Conservation (phyloP, 1,140 invertebrate species). For the Sipha flava region DNA sequence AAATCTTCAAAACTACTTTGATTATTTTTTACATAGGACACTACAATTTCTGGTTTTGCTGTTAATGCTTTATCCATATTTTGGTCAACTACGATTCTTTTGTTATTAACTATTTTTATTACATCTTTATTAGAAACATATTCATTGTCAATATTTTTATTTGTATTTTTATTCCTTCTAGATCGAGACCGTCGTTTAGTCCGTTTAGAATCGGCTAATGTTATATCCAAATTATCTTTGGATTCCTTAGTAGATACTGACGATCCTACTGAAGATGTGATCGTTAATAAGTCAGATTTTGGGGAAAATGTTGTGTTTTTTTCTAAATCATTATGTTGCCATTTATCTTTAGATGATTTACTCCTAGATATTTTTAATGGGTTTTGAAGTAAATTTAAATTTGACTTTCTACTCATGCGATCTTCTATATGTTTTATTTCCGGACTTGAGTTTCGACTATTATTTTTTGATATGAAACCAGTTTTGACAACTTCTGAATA, state of each 20-base stretch:
- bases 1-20: background rate
- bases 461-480: conserved; percentile 39
- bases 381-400: background rate
- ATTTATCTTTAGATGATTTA: background rate
- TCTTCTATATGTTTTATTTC: background rate
- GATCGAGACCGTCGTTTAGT: background rate
- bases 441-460: conserved; percentile 31
- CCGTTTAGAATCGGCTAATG: background rate
- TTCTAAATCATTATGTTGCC: background rate
- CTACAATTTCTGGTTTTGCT: background rate
- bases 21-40: background rate
- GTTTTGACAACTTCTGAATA: conserved; percentile 70
- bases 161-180: background rate
- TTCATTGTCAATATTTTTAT: background rate
- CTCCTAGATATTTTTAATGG: background rate
- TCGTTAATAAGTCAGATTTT: background rate
- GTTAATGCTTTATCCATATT: background rate
- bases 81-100: background rate
- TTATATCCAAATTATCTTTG: background rate
- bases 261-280: no score
- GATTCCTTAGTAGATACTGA: no score
- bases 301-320: background rate
- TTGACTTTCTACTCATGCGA: background rate
- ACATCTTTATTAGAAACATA: background rate
- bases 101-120: background rate